Base-by-base conservation (phyloP, 2,888 invertebrate genomes). In the Spisula subtruncata region DNA sequence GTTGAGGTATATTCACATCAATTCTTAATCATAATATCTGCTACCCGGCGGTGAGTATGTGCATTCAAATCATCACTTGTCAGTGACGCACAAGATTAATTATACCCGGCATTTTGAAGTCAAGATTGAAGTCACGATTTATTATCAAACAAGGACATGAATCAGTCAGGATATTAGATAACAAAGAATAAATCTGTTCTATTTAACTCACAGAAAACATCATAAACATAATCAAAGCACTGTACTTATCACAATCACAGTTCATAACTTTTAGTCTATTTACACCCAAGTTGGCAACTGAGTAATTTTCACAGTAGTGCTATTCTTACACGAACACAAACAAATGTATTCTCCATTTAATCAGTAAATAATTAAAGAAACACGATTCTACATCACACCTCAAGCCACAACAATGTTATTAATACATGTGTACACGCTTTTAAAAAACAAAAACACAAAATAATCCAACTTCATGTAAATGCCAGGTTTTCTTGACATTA, bases 281-380 rank as follows among this genome's bases (percentile, higher is more conserved):
- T 66, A 10, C n/a, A 60, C n/a, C 60, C 60, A n/a, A n/a, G n/a
- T n/a, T n/a, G n/a, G n/a, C n/a, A 60, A n/a, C 25, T 4, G 60
- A 66, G 60, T 66, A 66, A 66, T 66, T 66, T 66, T 66, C 60
- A 66, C 60, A 66, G 60, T 10, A n/a, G 8, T 25, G 60, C 25
- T 66, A 25, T 25, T 66, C n/a, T 25, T 25, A 66, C 60, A 66
- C 60, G 6, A 20, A 66, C 60, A 66, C 60, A 66, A 51, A 66
- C 60, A 66, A 51, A 25, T 66, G 25, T 66, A 66, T 25, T 25
- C 25, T 66, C 60, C 25, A 1, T 12, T 25, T 25, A 10, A 66
- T 66, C 60, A 25, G 60, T 66, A 66, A 10, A 66, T 60, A 6
- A 66, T 25, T n/a, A 25, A 66, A 66, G 25, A 25, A n/a, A n/a